phyloP scores from a whole-genome alignment of 1,140 invertebrate genomes.

The Solen grandis region DNA sequence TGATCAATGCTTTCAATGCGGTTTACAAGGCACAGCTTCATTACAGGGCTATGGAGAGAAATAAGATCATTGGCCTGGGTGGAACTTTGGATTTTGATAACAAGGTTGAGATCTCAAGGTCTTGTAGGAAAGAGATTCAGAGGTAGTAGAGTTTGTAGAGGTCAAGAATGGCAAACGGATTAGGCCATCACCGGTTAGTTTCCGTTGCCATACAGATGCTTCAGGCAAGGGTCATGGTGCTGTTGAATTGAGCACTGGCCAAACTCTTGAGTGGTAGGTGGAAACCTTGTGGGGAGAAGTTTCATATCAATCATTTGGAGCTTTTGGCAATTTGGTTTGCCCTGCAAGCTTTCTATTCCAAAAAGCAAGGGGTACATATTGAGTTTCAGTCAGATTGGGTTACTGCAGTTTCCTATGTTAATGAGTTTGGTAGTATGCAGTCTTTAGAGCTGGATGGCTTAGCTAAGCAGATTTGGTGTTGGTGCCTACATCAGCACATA shows the following conservation, averaged over 20 bases:
- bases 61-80: no score
- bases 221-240: slow-evolving; percentile 8
- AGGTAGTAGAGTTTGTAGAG: no score
- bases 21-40: slow-evolving; percentile 5
- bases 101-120: background rate
- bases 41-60: no score
- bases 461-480: slow-evolving; percentile 31
- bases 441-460: no score
- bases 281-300: background rate
- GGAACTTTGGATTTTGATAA: slow-evolving; percentile 6
- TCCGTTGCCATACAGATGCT: background rate
- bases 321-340: slow-evolving; percentile 24
- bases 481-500: slow-evolving; percentile 34
- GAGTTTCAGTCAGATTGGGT: slow-evolving; percentile 21
- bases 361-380: background rate
- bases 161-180: no score
- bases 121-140: background rate
- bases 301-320: slow-evolving; percentile 33
- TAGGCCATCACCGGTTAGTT: background rate
- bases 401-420: no score
- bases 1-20: slow-evolving; percentile 29
- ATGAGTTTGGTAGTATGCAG: no score
- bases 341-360: background rate
- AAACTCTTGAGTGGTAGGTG: background rate
- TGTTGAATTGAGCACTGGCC: no score